These are phyloP conservation scores for Cosmopolites sordidus DNA, from an alignment of 2,888 invertebrate genomes.

Conservation along the genomic window DNA sequence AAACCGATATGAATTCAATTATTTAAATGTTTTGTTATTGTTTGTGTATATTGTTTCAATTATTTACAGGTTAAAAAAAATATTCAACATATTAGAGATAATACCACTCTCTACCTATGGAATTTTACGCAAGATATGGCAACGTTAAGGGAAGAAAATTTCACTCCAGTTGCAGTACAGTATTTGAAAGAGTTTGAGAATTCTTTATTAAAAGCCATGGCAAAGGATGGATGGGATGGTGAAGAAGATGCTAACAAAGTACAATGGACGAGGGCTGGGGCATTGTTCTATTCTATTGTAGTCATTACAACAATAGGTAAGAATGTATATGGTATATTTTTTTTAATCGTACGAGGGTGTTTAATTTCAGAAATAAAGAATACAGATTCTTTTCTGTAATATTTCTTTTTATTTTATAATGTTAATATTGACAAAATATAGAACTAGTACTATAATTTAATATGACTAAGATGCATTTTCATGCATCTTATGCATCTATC, in stretches of 20 bases:
- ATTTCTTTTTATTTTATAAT: too few species aligned
- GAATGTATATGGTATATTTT: too few species aligned
- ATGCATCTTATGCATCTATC: too few species aligned
- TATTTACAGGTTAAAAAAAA: slow-evolving; percentile 66
- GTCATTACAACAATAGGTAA: slow-evolving; percentile 94
- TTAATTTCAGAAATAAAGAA: too few species aligned
- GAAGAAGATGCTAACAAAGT: slow-evolving; percentile 53
- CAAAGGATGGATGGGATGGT: slow-evolving; percentile 87
- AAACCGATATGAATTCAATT: too few species aligned
- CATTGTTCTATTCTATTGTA: slow-evolving; percentile 91
- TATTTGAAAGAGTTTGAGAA: slow-evolving; percentile 61
- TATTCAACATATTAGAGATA: slow-evolving; percentile 66
- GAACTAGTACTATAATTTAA: too few species aligned
- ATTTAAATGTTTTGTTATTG: too few species aligned
- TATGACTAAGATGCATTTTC: too few species aligned
- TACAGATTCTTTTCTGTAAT: too few species aligned
- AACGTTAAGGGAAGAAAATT: slow-evolving; percentile 71
- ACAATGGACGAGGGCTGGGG: slow-evolving; percentile 86
- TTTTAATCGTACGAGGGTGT: too few species aligned
- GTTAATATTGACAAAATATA: too few species aligned
- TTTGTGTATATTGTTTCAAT: too few species aligned
- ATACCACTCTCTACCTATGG: slow-evolving; percentile 79
- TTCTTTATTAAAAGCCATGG: slow-evolving; percentile 76
- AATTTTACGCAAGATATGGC: slow-evolving; percentile 59
- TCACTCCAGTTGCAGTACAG: slow-evolving; percentile 67